Evolutionary conservation across 2,797 vertebrate species (phyloP), one percentile per base, ranked within the genome.

Genomic region (Sebastes kiyomatsui): DNA sequence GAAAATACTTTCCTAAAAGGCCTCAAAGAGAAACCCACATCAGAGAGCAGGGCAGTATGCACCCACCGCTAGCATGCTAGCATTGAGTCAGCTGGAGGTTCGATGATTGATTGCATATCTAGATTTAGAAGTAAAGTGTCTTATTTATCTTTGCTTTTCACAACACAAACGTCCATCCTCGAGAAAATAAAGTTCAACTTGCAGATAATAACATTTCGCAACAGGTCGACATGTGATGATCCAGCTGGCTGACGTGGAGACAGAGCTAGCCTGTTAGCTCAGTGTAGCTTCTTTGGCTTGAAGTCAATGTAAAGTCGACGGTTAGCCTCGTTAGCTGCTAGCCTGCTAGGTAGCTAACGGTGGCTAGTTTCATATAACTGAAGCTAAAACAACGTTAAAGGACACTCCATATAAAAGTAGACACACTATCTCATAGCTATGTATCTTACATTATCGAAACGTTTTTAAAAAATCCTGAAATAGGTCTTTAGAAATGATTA

Each of bases 211-310:
- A 32, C 35, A 69, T 68, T 69, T 62, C 25, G 42, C 25, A 74
- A 69, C 68, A 71, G 66, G 12, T 10, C 60, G 35, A 64, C 20
- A 8, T 7, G 52, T 64, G 46, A 10, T 23, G 77, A 32, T 55
- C 58, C 33, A 30, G 81, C 54, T 33, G 64, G 74, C 67, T 88
- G 88, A 87, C 89, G 90, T 90, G 87, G 75, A 91, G 86, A 85
- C 75, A 73, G 75, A 75, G 77, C 28, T 59, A 84, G 79, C 77
- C 70, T 8, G 79, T 73, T 86, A 70, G 87, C 89, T 90, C 76
- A 89, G 80, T 85, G 76, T 90, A 91, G 46, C 87, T 69, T 91
- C 84, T 90, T 92, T 91, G 90, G 91, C 83, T 93, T 90, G 73
- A 78, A 87, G 80, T 90, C 88, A 62, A 75, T 87, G 81, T 81